These are phyloP conservation scores for Trichonephila inaurata DNA, from an alignment of 1,140 invertebrate species.

Conservation along the genomic window DNA sequence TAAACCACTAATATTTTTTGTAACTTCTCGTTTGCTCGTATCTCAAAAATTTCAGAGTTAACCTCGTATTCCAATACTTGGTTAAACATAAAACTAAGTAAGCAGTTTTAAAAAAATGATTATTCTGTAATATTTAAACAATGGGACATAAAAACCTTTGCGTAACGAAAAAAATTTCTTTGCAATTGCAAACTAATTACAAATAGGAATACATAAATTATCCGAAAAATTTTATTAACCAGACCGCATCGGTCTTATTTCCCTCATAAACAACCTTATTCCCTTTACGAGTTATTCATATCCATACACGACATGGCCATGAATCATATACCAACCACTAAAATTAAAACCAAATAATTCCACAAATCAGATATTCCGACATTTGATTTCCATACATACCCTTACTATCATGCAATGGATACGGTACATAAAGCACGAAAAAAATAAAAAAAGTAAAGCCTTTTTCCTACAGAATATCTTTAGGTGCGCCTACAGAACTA, in stretches of 20 bases:
- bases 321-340: not conserved
- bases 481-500: conserved; percentile 18
- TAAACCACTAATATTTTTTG: too few species aligned
- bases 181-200: too few species aligned
- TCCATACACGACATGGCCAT: not conserved
- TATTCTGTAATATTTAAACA: too few species aligned
- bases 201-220: too few species aligned
- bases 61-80: too few species aligned
- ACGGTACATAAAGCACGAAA: not conserved
- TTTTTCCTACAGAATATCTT: not conserved
- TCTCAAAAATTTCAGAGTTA: too few species aligned
- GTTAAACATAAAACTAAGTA: too few species aligned
- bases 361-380: not conserved
- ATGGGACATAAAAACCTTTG: too few species aligned
- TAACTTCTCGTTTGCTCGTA: too few species aligned
- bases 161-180: too few species aligned
- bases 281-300: not conserved
- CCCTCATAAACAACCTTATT: not conserved
- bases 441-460: not conserved
- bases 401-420: not conserved
- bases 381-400: not conserved
- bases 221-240: not conserved
- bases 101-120: too few species aligned
- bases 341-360: not conserved
- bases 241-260: not conserved